Base-by-base conservation (phyloP, 2,113 vertebrate genomes). In the Engraulis encrasicolus region DNA sequence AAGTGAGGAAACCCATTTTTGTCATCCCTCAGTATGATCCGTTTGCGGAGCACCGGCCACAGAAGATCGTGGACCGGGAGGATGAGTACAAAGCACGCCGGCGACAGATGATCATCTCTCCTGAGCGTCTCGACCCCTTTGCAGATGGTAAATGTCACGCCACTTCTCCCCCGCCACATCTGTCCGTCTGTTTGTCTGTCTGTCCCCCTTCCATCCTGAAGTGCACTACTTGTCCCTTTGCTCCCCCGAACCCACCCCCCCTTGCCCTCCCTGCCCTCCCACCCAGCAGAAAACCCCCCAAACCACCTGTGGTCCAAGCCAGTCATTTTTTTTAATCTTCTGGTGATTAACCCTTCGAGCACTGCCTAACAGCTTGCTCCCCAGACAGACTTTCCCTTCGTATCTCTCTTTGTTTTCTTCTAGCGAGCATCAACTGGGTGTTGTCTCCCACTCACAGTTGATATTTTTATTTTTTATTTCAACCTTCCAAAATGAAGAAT, bases 61-160 rank as follows among this genome's bases (percentile, higher is more conserved):
- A 95, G 66, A 99, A 99, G 95, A 99, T 99, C 31, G 97, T 97
- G 0, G 98, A 99, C 83, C 95, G 98, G 1, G 98, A 99, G 90
- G 98, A 99, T 89, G 98, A 99, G 87, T 99, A 99, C 94, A 99
- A 99, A 96, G 95, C 95, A 86, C 96, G 97, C 78, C 97, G 97
- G 86, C 92, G 96, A 92, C 97, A 97, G 95, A 98, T 99, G 97
- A 99, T 99, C 93, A 99, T 99, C 96, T 99, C 98, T 7, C 98
- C 98, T 15, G 98, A 99, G 90, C 97, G 98, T 80, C 97, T 97
- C 80, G 98, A 99, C 94, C 98, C 98, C 15, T 99, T 99, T 95
- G 98, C 98, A 97, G 98, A 99, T 88, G 98, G 98, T 99, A 99
- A 99, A 93, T 93, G 87, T 86, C 9, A 31, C 83, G 81, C 36